Conservation (phyloP, 64 coral and sea anemone species). For the Actinia tenebrosa region DNA sequence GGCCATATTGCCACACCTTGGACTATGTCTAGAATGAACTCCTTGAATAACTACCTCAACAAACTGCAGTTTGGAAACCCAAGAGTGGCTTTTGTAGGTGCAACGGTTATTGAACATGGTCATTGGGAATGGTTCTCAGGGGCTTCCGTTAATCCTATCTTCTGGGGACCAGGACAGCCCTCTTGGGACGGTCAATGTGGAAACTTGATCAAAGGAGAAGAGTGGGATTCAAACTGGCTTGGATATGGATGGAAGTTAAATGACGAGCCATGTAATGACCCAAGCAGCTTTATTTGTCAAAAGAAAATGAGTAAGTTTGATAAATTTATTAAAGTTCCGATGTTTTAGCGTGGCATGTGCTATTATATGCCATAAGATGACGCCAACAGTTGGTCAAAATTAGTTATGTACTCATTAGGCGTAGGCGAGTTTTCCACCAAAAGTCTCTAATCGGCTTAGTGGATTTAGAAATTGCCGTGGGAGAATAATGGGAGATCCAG, state of each 20-base stretch:
- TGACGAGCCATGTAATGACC: neutral
- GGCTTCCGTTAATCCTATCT: too few species aligned
- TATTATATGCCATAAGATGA: too few species aligned
- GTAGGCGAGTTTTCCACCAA: too few species aligned
- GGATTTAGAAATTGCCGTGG: too few species aligned
- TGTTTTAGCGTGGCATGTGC: too few species aligned
- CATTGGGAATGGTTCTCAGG: slow-evolving; percentile 25
- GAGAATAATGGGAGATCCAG: too few species aligned
- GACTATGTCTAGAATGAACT: neutral
- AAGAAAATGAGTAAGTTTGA: slow-evolving; percentile 13
- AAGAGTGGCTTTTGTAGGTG: slow-evolving; percentile 2
- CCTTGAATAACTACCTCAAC: neutral
- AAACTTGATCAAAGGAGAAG: slow-evolving; percentile 22
- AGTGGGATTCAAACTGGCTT: neutral
- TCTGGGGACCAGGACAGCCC: slow-evolving; percentile 38
- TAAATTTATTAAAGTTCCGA: neutral
- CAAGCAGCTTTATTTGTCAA: slow-evolving; percentile 28
- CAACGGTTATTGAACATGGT: neutral
- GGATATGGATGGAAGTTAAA: slow-evolving; percentile 40
- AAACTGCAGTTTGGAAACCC: neutral
- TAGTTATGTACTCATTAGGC: too few species aligned
- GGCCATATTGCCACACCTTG: neutral
- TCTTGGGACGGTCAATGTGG: slow-evolving; percentile 36
- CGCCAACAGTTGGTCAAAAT: too few species aligned
- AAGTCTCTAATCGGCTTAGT: too few species aligned